A percentile compares a stretch with the other conserved stretches of the same genome.
These are phyloP conservation scores for Halcyon smyrnensis DNA, from an alignment of 2,797 vertebrate species.

Conservation along the genomic window DNA sequence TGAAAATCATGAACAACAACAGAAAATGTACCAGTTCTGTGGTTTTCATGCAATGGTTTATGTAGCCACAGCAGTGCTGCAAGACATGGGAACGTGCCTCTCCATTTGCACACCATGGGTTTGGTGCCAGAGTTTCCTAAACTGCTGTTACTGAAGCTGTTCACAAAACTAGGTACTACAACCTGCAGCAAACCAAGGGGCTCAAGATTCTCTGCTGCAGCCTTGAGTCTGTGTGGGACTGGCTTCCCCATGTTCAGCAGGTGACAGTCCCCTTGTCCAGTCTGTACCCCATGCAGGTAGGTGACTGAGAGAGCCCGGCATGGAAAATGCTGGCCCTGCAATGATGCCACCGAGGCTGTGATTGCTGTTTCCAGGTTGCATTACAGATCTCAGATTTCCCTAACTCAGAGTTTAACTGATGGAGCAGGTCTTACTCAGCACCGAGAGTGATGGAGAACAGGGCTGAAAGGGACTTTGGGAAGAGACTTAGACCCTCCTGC, in stretches of 20 bases:
- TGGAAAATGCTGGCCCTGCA: background rate
- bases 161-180: background rate
- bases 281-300: background rate
- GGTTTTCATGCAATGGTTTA: background rate
- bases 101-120: fast-evolving
- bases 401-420: background rate
- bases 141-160: background rate
- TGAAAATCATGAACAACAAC: background rate
- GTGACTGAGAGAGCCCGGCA: background rate
- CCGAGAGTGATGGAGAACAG: background rate
- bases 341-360: background rate
- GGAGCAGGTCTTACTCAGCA: background rate
- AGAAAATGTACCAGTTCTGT: background rate
- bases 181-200: background rate
- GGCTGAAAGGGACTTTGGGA: background rate
- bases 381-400: background rate
- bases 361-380: background rate
- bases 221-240: fast-evolving
- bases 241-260: background rate
- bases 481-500: background rate
- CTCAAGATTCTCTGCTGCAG: background rate
- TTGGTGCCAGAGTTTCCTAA: background rate
- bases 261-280: background rate
- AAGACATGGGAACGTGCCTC: background rate
- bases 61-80: background rate